Conservation (phyloP, 2,113 vertebrate genomes). For the Arothron firmamentum region DNA sequence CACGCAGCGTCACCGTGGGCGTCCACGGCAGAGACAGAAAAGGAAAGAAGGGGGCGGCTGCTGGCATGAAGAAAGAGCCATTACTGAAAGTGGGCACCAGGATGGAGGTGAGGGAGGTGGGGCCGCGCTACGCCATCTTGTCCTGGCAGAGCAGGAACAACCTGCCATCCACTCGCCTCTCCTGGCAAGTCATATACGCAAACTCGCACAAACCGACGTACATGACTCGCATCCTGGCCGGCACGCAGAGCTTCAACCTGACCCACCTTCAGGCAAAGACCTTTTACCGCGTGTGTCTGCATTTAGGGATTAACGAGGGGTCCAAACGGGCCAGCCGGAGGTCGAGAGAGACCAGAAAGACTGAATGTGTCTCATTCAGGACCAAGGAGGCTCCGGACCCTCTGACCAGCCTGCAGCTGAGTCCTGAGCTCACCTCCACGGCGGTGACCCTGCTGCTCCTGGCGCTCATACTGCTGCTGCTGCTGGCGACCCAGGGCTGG, state of each 20-base stretch:
- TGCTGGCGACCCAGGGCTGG: conserved; percentile 61
- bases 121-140: conserved; percentile 79
- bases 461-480: conserved; percentile 78
- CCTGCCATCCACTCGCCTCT: conserved; percentile 82
- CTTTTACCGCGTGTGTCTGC: conserved; percentile 87
- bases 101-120: conserved; percentile 75
- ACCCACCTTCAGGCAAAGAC: conserved; percentile 86
- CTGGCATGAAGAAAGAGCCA: conserved; percentile 28
- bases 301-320: conserved; percentile 72
- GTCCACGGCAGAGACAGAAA: conserved; percentile 71
- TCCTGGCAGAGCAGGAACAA: conserved; percentile 82
- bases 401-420: conserved; percentile 36
- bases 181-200: conserved; percentile 77
- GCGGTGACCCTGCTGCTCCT: conserved; percentile 74
- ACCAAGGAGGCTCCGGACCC: conserved; percentile 49
- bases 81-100: conserved; percentile 22
- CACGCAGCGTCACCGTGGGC: conserved; percentile 78
- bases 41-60: conserved; percentile 45
- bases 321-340: conserved; percentile 70
- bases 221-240: conserved; percentile 82
- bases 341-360: conserved; percentile 77
- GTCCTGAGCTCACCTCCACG: conserved; percentile 59
- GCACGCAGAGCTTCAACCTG: conserved; percentile 86
- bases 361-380: conserved; percentile 54
- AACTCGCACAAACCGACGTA: conserved; percentile 49